Evolutionary conservation across 2,888 invertebrate genomes (phyloP).

Genomic region (Harpagoxenus sublaevis): DNA sequence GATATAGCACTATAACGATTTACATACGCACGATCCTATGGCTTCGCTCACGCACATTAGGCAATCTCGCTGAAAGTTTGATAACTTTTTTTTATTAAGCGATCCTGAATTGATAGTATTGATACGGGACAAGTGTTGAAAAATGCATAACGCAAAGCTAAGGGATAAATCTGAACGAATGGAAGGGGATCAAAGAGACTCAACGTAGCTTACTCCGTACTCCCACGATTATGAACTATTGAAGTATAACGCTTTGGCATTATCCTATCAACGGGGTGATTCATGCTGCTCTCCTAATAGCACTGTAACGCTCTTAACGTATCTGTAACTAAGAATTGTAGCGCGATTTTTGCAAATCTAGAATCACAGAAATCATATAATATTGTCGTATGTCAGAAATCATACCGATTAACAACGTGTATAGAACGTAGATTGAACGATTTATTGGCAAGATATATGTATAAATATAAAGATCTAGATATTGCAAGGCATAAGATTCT

Average conservation of each 20-base stretch:
- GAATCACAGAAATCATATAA: neutral
- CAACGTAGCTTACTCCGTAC: slow-evolving; percentile 33
- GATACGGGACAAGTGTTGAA: slow-evolving; percentile 16
- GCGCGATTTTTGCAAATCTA: neutral
- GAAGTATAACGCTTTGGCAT: slow-evolving; percentile 34
- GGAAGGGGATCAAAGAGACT: slow-evolving; percentile 29
- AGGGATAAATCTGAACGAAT: slow-evolving; percentile 20
- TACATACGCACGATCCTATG: neutral
- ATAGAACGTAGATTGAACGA: neutral
- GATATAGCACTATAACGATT: neutral
- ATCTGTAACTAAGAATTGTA: neutral
- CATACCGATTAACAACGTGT: neutral
- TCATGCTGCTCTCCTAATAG: neutral
- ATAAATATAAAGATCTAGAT: neutral
- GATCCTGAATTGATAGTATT: neutral
- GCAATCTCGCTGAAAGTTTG: neutral
- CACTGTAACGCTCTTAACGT: neutral
- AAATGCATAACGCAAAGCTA: slow-evolving; percentile 22
- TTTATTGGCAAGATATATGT: neutral
- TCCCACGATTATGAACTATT: slow-evolving; percentile 51
- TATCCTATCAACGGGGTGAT: slow-evolving; percentile 45
- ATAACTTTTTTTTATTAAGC: slow-evolving; percentile 1
- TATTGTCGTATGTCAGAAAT: neutral
- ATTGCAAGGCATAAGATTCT: neutral
- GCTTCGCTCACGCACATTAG: neutral